Evolutionary conservation across 2,797 vertebrate genomes (phyloP).

Genomic region (Sardinella longiceps): DNA sequence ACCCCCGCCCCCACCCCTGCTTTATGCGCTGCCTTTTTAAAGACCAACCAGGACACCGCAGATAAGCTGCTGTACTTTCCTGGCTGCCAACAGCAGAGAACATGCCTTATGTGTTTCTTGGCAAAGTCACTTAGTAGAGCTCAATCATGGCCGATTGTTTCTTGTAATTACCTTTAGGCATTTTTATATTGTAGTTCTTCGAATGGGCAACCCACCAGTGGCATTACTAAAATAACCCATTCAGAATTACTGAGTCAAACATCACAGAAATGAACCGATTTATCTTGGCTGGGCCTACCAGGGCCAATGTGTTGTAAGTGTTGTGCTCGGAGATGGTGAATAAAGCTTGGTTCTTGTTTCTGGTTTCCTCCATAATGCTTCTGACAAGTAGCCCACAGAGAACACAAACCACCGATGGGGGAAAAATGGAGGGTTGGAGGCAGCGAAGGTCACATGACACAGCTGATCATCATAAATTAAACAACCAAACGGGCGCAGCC

Average conservation of each 20-base stretch:
- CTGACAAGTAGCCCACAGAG: neutral
- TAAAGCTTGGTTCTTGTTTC: conserved; percentile 9
- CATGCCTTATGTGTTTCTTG: conserved; percentile 5
- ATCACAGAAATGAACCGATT: neutral
- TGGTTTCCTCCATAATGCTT: neutral
- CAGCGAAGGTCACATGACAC: neutral
- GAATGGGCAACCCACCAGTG: neutral
- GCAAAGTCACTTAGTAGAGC: conserved; percentile 5
- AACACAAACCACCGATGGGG: neutral
- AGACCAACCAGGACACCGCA: conserved; percentile 18
- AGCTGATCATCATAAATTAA: conserved; percentile 1
- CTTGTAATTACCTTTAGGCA: neutral
- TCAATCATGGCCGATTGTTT: conserved; percentile 16
- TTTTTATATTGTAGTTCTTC: neutral
- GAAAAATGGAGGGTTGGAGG: neutral
- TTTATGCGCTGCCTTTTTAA: conserved; percentile 15
- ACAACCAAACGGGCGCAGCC: neutral
- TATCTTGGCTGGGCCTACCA: neutral
- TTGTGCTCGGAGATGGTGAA: neutral
- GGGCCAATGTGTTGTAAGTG: neutral
- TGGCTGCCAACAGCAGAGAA: conserved; percentile 7
- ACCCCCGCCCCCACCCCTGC: neutral
- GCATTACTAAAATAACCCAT: conserved; percentile 21
- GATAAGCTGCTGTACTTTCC: conserved; percentile 24
- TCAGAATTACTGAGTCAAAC: conserved; percentile 15